phyloP scores from a whole-genome alignment of 1,140 invertebrate species.

The Lutraria rhynchaena region DNA sequence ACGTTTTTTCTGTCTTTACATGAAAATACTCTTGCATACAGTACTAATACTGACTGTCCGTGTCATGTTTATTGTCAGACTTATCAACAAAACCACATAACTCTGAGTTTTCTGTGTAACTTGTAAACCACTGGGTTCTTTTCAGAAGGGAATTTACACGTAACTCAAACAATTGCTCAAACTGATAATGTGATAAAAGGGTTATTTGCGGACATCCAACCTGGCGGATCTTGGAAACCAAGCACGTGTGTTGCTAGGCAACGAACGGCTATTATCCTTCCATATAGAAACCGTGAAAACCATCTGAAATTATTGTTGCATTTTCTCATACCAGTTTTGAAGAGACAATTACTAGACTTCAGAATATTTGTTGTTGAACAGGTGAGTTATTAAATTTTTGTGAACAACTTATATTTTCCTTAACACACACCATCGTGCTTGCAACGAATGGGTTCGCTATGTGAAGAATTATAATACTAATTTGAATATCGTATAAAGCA shows the following conservation, averaged over 20 bases:
- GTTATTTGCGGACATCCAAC: slow-evolving; percentile 8
- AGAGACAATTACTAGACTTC: slow-evolving; percentile 94
- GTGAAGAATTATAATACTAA: no score
- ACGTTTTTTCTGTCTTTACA: no score
- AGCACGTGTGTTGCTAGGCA: slow-evolving; percentile 68
- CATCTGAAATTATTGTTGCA: slow-evolving; percentile 92
- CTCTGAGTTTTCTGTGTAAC: not conserved
- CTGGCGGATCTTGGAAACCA: slow-evolving; percentile 56
- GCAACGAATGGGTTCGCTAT: no score
- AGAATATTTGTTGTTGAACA: slow-evolving; percentile 96
- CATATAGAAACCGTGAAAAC: slow-evolving; percentile 89
- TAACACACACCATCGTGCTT: no score
- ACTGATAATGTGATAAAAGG: not conserved
- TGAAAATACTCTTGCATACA: not conserved
- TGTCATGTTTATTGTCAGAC: not conserved
- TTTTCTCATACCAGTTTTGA: slow-evolving; percentile 95
- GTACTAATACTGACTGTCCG: not conserved
- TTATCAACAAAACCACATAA: not conserved
- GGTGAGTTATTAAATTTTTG: slow-evolving; percentile 68
- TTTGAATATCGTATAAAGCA: no score
- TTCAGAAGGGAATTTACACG: not conserved
- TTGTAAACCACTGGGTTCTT: not conserved
- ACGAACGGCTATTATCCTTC: slow-evolving; percentile 78
- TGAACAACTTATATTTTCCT: no score
- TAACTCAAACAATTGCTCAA: not conserved